phyloP scores from a whole-genome alignment of 2,888 invertebrate genomes.

The Thera britannica region DNA sequence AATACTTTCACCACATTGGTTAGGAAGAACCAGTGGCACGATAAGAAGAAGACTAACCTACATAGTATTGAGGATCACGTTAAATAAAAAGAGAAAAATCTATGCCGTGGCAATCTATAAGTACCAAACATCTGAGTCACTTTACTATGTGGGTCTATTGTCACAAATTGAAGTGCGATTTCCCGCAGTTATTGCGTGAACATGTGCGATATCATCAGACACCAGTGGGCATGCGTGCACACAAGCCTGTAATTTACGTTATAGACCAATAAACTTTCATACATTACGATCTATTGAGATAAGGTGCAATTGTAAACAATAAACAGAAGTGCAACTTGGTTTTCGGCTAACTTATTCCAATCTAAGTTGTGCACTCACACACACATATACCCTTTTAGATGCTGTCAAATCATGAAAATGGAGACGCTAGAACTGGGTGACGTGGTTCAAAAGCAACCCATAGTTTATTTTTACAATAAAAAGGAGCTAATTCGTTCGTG shows the following conservation, averaged over 20 bases:
- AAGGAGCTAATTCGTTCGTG: not conserved
- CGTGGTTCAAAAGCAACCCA: no score
- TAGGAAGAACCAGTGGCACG: no score
- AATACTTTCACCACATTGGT: no score
- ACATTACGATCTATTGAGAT: slow-evolving; percentile 13
- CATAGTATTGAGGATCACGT: not conserved
- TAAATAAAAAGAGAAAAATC: slow-evolving; percentile 8
- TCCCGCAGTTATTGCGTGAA: slow-evolving; percentile 32
- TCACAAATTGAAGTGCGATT: slow-evolving; percentile 29
- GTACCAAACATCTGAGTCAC: slow-evolving; percentile 17
- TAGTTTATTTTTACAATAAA: not conserved
- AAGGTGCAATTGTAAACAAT: not conserved
- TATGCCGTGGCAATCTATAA: slow-evolving; percentile 19
- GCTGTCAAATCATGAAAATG: no score
- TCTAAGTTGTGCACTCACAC: not conserved
- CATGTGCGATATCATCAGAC: slow-evolving; percentile 29
- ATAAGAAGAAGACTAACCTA: not conserved
- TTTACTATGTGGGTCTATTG: slow-evolving; percentile 27
- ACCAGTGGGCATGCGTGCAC: slow-evolving; percentile 30
- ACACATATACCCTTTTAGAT: no score
- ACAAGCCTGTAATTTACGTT: slow-evolving; percentile 23
- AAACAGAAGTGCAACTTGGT: slow-evolving; percentile 11
- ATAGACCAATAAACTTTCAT: slow-evolving; percentile 29
- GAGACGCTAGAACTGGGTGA: no score
- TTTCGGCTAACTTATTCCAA: not conserved